Evolutionary conservation across 2,888 invertebrate genomes (phyloP), one percentile per base, ranked within the genome.

Genomic region (Meteorus cinctellus): DNA sequence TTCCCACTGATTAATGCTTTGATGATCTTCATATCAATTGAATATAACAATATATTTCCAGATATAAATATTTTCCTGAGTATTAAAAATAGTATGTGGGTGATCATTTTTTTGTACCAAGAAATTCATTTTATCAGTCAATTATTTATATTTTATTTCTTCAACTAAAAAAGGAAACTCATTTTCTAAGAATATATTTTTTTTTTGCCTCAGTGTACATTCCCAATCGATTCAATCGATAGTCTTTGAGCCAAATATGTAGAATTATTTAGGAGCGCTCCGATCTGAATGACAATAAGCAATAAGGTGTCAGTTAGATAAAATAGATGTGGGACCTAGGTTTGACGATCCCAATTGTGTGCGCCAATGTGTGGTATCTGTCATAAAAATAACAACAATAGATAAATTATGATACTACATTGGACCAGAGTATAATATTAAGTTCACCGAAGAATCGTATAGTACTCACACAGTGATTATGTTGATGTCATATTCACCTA

Each of bases 301-400:
- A 84, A 86, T 79, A 83, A 84, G 85, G 84, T 86, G 87, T 88
- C 86, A 87, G 86, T 88, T 86, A 85, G 82, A 87, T 86, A 86
- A 85, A 88, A 88, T 84, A 87, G 86, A 87, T 84, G 84, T 84
- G 85, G 86, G 85, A 83, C 85, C 31, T 84, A 83, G 82, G 85
- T 87, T 84, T 84, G 80, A 83, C 81, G 81, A 86, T 83, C 87
- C 87, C 86, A 83, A 82, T 84, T n/a, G 82, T 87, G 85, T 86
- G 86, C 87, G 84, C 86, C 87, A 84, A 84, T 85, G 83, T 55
- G 19, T 84, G 84, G 83, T 86, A 86, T 83, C 84, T 85, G 86
- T 85, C 83, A 79, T 27, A 1, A 48, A 5, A 48, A 48, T 48
- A 48, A 82, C 82, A 73, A 71, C 45, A 55, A 55, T 34, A 14